Conservation (phyloP, 2,888 invertebrate genomes). For the Eubasilissa splendida region DNA sequence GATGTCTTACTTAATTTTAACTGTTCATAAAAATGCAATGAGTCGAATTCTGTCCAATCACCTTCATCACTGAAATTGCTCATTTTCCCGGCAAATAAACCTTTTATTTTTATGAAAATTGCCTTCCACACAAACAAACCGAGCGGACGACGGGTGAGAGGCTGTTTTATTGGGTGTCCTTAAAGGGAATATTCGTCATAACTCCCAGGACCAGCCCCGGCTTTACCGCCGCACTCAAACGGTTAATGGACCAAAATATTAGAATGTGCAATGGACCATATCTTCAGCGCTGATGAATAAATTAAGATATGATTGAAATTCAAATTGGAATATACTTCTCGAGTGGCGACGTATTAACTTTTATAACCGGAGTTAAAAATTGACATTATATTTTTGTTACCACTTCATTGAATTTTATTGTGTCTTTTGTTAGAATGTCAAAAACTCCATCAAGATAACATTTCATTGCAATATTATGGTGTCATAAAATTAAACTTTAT, state of each 20-base stretch:
- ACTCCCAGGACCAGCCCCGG: not conserved
- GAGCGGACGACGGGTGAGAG: not conserved
- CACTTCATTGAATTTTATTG: conserved; percentile 8
- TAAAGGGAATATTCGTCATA: conserved; percentile 37
- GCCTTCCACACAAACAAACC: conserved; percentile 26
- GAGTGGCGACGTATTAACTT: conserved; percentile 28
- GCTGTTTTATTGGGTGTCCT: conserved; percentile 35
- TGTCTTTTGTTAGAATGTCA: not conserved
- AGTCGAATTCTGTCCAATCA: not conserved
- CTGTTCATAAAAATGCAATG: not conserved
- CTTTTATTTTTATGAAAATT: conserved; percentile 38
- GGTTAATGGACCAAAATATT: conserved; percentile 46
- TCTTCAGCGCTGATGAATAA: conserved; percentile 47
- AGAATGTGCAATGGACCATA: conserved; percentile 47
- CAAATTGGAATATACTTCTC: conserved; percentile 28
- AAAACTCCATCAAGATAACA: not conserved
- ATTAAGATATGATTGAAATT: conserved; percentile 48
- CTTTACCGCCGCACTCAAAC: conserved; percentile 39
- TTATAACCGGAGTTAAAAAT: conserved; percentile 2
- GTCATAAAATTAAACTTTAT: too few species aligned
- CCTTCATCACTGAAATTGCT: conserved; percentile 12
- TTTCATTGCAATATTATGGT: not conserved
- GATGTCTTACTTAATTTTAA: too few species aligned
- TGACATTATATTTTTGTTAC: not conserved
- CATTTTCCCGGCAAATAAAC: conserved; percentile 22